A percentile compares a stretch with the other conserved stretches of the same genome.
These are phyloP conservation scores for Panagrolaimus sp. DNA, from an alignment of 1,140 invertebrate genomes.

Conservation along the genomic window DNA sequence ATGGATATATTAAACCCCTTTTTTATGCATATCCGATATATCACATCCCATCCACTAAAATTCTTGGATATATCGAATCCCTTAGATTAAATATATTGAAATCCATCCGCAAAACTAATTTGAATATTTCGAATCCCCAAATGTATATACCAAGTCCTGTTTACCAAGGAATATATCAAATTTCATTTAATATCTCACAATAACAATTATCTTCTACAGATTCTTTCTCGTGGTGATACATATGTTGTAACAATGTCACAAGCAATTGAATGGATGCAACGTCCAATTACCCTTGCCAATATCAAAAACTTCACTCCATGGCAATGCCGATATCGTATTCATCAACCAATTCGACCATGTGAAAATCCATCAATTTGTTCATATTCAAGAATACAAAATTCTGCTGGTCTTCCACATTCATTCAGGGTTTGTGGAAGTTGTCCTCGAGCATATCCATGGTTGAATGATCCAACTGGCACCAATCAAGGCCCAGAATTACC, in stretches of 20 bases:
- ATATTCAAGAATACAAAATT: conserved; percentile 8
- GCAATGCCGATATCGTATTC: conserved; percentile 32
- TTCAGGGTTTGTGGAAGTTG: conserved; percentile 38
- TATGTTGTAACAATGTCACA: conserved; percentile 46
- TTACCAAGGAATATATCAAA: too few species aligned
- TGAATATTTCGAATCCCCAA: too few species aligned
- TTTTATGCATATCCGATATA: too few species aligned
- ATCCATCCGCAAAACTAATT: too few species aligned
- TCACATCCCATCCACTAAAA: too few species aligned
- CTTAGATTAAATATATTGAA: too few species aligned
- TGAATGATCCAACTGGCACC: conserved; percentile 22
- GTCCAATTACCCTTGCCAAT: conserved; percentile 36
- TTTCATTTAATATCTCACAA: too few species aligned
- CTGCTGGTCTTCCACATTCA: conserved; percentile 15
- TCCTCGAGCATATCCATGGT: conserved; percentile 26
- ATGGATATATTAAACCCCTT: too few species aligned
- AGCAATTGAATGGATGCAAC: conserved; percentile 47
- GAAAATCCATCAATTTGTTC: conserved; percentile 45
- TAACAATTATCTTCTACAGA: too few species aligned
- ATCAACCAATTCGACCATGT: conserved; percentile 35
- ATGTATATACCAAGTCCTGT: too few species aligned
- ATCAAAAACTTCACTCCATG: conserved; percentile 35
- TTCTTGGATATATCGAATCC: too few species aligned
- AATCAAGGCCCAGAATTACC: conserved; percentile 6
- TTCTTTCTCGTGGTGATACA: conserved; percentile 41